These are phyloP conservation scores for Cacoxenus indagator DNA, from an alignment of 2,888 invertebrate species.

Conservation along the genomic window DNA sequence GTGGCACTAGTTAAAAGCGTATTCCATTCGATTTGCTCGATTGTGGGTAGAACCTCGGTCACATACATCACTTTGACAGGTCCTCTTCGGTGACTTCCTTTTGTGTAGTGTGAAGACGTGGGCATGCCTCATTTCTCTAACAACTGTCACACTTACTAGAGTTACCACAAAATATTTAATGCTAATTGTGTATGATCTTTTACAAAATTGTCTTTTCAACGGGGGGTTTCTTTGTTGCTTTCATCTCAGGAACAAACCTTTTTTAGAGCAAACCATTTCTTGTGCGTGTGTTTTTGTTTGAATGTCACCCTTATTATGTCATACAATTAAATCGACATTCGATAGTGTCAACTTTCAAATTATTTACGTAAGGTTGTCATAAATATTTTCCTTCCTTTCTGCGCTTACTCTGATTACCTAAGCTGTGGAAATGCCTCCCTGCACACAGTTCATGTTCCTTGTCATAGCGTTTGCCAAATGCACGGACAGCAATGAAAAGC, in stretches of 20 bases:
- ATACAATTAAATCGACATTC: conserved; percentile 18
- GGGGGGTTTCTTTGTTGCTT: background rate
- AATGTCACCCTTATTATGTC: conserved; percentile 15
- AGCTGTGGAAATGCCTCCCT: conserved; percentile 40
- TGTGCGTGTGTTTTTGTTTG: background rate
- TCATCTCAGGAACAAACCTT: too few species aligned
- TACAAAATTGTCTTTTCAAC: background rate
- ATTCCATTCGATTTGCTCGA: background rate
- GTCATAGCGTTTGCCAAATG: too few species aligned
- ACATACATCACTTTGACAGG: background rate
- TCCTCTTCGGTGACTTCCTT: background rate
- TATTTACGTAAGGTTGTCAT: conserved; percentile 41
- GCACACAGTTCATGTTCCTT: background rate
- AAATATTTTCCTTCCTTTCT: conserved; percentile 40
- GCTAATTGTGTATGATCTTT: conserved; percentile 22
- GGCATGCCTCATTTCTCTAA: conserved; percentile 28
- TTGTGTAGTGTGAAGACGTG: too few species aligned
- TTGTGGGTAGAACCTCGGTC: background rate
- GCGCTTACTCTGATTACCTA: conserved; percentile 49
- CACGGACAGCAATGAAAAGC: too few species aligned
- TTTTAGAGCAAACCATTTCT: background rate
- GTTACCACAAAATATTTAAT: conserved; percentile 15
- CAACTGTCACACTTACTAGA: conserved; percentile 4
- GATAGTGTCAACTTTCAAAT: conserved; percentile 30
- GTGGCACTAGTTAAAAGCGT: background rate